phyloP scores from a whole-genome alignment of 2,113 vertebrate species.

The Syrrhaptes paradoxus region DNA sequence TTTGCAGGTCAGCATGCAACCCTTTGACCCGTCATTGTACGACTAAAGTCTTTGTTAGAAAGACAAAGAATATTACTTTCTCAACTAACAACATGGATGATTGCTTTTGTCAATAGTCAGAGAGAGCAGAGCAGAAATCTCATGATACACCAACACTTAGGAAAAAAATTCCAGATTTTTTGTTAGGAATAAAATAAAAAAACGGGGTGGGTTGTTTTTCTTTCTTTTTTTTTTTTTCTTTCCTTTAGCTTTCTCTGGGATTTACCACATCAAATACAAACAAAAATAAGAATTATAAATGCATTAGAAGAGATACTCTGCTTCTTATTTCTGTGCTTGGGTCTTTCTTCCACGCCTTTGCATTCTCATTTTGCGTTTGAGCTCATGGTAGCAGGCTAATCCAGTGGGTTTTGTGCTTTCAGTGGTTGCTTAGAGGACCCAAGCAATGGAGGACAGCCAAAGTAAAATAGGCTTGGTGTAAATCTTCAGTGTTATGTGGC shows the following conservation, averaged over 20 bases:
- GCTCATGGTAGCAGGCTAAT: not conserved
- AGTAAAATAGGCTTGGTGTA: not conserved
- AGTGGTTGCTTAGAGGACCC: not conserved
- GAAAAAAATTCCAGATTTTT: not conserved
- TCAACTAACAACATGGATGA: not conserved
- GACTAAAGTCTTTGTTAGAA: conserved; percentile 25
- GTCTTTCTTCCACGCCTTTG: not conserved
- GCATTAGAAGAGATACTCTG: not conserved
- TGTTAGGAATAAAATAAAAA: not conserved
- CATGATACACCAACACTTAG: not conserved
- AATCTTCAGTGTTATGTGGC: not conserved
- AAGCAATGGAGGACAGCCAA: not conserved
- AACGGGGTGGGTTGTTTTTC: rapidly evolving
- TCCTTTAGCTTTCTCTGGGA: not conserved
- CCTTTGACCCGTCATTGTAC: conserved; percentile 37
- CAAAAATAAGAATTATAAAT: not conserved
- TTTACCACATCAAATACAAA: not conserved
- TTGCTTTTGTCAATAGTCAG: not conserved
- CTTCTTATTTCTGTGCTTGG: not conserved
- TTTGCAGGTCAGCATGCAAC: conserved; percentile 29
- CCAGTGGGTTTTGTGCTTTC: not conserved
- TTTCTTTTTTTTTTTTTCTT: not conserved
- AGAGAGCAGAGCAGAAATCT: not conserved
- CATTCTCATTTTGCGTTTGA: not conserved
- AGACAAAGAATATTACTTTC: conserved; percentile 25